Conservation (phyloP, 2,888 invertebrate genomes). For the Lottia scabra region DNA sequence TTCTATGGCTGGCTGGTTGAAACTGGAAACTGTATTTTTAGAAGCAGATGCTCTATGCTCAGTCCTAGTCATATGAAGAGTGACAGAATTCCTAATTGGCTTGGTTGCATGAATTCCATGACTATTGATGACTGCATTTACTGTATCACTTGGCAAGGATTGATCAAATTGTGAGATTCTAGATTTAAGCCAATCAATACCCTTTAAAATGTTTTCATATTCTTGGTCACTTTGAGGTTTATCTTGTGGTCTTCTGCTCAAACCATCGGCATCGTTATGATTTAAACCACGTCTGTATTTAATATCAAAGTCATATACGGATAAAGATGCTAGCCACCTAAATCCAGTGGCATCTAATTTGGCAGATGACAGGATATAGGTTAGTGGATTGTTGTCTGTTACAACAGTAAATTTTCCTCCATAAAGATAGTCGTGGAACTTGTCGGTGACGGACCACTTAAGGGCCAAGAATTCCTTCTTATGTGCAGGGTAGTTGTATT, state of each 20-base stretch:
- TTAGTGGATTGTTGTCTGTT: conserved; percentile 38
- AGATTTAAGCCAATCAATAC: background rate
- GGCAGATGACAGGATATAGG: conserved; percentile 30
- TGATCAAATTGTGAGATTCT: background rate
- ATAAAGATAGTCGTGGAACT: conserved; percentile 22
- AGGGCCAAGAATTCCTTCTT: conserved; percentile 30
- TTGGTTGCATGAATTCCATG: background rate
- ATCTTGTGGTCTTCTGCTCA: background rate
- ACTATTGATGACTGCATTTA: background rate
- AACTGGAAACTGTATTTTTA: background rate
- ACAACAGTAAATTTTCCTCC: conserved; percentile 24
- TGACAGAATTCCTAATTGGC: background rate
- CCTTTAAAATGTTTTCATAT: background rate
- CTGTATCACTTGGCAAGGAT: background rate
- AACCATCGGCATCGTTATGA: conserved; percentile 31
- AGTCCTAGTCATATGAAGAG: background rate
- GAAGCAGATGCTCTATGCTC: background rate
- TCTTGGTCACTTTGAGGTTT: background rate
- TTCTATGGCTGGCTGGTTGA: background rate
- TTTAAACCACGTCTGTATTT: conserved; percentile 30
- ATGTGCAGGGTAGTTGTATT: conserved; percentile 28
- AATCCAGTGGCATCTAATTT: conserved; percentile 35
- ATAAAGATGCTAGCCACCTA: conserved; percentile 29
- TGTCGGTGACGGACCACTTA: conserved; percentile 31
- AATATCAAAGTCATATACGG: conserved; percentile 29